Conservation (phyloP, 1,140 invertebrate genomes). For the Piezodorus guildinii region DNA sequence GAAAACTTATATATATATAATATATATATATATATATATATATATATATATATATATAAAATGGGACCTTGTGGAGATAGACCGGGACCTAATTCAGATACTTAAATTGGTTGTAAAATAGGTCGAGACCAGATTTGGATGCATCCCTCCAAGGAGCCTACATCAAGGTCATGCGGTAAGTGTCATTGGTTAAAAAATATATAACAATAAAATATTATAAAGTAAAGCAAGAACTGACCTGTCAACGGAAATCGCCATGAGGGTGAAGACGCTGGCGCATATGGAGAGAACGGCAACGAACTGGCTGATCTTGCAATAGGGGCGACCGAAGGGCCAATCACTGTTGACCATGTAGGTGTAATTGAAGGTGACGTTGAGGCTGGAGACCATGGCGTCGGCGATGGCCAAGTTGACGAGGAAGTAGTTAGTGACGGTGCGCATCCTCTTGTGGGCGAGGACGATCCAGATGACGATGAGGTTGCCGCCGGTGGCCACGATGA, state of each 20-base stretch:
- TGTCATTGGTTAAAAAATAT: too few relatives aligned
- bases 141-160: too few relatives aligned
- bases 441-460: constrained; percentile 76
- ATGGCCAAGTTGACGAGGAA: constrained; percentile 89
- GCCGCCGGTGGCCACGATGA: constrained; percentile 79
- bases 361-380: constrained; percentile 86
- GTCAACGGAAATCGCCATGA: constrained; percentile 93
- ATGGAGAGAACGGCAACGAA: constrained; percentile 87
- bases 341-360: constrained; percentile 84
- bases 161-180: too few relatives aligned
- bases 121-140: too few relatives aligned
- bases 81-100: too few relatives aligned
- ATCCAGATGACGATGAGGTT: constrained; percentile 95
- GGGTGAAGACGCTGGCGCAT: constrained; percentile 84
- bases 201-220: too few relatives aligned
- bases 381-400: constrained; percentile 83
- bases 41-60: too few relatives aligned
- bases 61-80: too few relatives aligned
- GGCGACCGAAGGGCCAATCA: constrained; percentile 85
- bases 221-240: too few relatives aligned
- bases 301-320: constrained; percentile 89
- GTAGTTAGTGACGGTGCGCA: constrained; percentile 93
- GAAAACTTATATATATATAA: too few relatives aligned
- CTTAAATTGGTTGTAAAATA: too few relatives aligned
- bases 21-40: too few relatives aligned